A percentile compares a stretch with the other conserved stretches of the same genome.
Evolutionary conservation across 2,797 vertebrate genomes (phyloP).

Genomic region (Hipposideros larvatus): DNA sequence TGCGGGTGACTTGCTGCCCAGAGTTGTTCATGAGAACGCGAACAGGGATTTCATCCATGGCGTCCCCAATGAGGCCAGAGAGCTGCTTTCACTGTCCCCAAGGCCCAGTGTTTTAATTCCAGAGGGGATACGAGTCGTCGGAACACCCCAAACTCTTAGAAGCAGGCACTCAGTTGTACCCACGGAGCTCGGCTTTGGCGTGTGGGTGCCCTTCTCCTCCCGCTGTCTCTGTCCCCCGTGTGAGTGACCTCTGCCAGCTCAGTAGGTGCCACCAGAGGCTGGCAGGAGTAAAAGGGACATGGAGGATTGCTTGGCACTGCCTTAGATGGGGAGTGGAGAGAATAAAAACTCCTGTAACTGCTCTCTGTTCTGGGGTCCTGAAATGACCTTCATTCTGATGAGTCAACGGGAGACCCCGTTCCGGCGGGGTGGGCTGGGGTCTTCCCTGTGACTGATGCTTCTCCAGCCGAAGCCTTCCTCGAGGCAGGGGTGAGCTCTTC

Average conservation of each 20-base stretch:
- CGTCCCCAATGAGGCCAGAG: not conserved
- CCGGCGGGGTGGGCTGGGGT: not conserved
- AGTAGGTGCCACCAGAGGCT: not conserved
- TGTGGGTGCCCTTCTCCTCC: not conserved
- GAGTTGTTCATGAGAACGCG: not conserved
- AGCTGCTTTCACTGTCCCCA: not conserved
- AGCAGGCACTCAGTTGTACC: not conserved
- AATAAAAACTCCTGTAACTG: not conserved
- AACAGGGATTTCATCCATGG: not conserved
- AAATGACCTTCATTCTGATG: not conserved
- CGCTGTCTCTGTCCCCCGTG: too few species aligned
- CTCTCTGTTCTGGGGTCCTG: not conserved
- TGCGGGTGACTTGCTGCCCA: not conserved
- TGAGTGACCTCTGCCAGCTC: not conserved
- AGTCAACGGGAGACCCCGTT: not conserved
- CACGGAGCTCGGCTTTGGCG: not conserved
- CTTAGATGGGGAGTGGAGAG: not conserved
- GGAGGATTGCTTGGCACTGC: accelerated
- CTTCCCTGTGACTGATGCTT: too few species aligned
- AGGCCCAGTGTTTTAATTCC: not conserved
- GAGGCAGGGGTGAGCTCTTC: not conserved
- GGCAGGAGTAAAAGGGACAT: not conserved
- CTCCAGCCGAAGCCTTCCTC: not conserved
- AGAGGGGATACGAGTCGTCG: not conserved
- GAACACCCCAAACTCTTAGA: not conserved